Evolutionary conservation across 2,113 vertebrate species (phyloP), one percentile per base, ranked within the genome.

Genomic region (Serinus canaria): DNA sequence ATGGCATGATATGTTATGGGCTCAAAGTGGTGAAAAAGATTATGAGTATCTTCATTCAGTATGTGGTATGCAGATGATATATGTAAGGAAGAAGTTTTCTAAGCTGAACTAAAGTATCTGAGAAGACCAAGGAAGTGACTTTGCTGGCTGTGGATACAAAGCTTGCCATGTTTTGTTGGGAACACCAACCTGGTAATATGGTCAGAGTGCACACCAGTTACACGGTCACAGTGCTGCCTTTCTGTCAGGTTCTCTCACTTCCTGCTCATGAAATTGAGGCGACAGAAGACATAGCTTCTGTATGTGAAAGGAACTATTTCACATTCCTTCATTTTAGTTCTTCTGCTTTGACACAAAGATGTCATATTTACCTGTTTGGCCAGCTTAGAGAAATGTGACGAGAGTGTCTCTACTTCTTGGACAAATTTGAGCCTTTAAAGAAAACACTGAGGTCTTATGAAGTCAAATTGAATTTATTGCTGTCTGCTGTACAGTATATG

Each of bases 131-230:
- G 7, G 20, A 10, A 31, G 31, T 47, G 10, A n/a, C 1, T 16
- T 53, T 72, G 44, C 15, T 76, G 81, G 7, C 21, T 72, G 20
- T 18, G 6, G 39, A 30, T 30, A 12, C 47, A 80, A 76, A 63
- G 7, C 22, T 46, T 10, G 13, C 7, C 31, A 7, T 0, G 0
- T 43, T 78, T 43, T 39, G 9, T 12, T 17, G 15, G 43, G 13
- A 74, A 7, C 6, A 21, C 2, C 23, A 31, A 15, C 7, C 66
- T 72, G 27, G 41, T 41, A 28, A 39, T 31, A 31, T 4, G 6
- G 39, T 35, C 33, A n/a, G n/a, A 64, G 13, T 19, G 33, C 8
- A 12, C 27, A 39, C 8, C 9, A 39, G 9, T 22, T 69, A 84
- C 5, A 10, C 7, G 10, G 33, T 17, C 68, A 55, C 35, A 46